Evolutionary conservation across 2,113 vertebrate genomes (phyloP).

Genomic region (Pelecanus crispus): DNA sequence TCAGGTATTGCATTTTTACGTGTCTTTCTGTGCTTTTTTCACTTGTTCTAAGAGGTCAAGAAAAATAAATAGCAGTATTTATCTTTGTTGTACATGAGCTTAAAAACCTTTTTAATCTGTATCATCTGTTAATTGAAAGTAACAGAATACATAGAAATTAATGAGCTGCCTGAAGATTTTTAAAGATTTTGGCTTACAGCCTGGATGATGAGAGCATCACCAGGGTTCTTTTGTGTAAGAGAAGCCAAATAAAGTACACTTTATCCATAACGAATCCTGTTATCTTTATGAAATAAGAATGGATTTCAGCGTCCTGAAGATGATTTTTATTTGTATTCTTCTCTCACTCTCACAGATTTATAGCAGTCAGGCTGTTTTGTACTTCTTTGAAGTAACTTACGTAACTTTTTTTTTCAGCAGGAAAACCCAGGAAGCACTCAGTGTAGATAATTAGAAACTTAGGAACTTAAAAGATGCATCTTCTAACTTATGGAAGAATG

Average conservation of each 20-base stretch:
- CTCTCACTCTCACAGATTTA: background rate
- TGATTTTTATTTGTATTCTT: background rate
- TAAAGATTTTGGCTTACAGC: background rate
- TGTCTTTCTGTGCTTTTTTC: background rate
- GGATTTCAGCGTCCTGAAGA: background rate
- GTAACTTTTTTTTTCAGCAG: background rate
- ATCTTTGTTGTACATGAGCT: background rate
- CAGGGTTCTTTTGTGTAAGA: background rate
- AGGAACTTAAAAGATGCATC: background rate
- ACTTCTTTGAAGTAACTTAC: background rate
- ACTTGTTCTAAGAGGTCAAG: background rate
- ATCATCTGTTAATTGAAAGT: background rate
- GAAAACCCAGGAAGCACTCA: background rate
- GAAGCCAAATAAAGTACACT: background rate
- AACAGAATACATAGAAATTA: background rate
- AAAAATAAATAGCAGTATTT: background rate
- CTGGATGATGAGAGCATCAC: background rate
- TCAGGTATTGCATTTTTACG: conserved; percentile 74
- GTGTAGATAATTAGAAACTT: background rate
- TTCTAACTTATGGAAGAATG: background rate
- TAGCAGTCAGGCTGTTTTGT: background rate
- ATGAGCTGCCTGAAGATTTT: background rate
- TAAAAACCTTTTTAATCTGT: background rate
- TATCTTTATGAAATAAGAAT: background rate
- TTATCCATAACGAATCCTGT: background rate